Evolutionary conservation across 2,113 vertebrate species (phyloP), one percentile per base, ranked within the genome.

Genomic region (Tringa solitaria): DNA sequence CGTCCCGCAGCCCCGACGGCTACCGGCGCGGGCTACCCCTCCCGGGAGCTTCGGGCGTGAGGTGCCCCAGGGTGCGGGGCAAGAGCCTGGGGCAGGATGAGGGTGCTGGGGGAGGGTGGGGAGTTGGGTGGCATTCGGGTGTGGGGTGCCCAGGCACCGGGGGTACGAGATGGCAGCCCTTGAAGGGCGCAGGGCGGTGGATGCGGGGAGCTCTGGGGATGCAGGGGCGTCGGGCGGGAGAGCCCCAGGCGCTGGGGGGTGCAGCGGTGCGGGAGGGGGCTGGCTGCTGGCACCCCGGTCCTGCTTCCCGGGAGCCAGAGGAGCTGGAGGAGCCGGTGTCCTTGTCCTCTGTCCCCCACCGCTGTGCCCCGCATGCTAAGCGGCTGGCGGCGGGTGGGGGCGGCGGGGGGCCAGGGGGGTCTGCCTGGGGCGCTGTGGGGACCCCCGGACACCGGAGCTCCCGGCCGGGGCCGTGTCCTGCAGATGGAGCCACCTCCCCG

Each of bases 401-500:
- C 32, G 20, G 70, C 5, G 74, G 46, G 48, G n/a, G 46, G 56
- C 20, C 56, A 63, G 35, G 10, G 11, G 24, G 35, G 23, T 35
- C 10, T 28, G 60, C 35, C 10, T 27, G 60, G 51, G 37, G 18
- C 30, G 24, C 8, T 21, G 9, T 16, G 17, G 30, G 35, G 43
- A 22, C 64, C 6, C 39, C n/a, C 45, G 45, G 21, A n/a, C 51
- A 19, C 41, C 60, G 33, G 39, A 15, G 43, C 73, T 81, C 81
- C 73, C 13, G 43, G 61, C 21, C 45, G 16, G 46, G 54, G 17
- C 51, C n/a, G 11, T 51, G 87, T 95, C 96, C 96, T 97, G 94
- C 95, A 97, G 92, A 89, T 95, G 95, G 96, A 91, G 92, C 95
- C 94, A 93, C 78, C 61, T 93, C 14, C 85, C 92, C n/a, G 53